These are phyloP conservation scores for Epinotia bilunana DNA, from an alignment of 2,888 invertebrate species.

Conservation along the genomic window DNA sequence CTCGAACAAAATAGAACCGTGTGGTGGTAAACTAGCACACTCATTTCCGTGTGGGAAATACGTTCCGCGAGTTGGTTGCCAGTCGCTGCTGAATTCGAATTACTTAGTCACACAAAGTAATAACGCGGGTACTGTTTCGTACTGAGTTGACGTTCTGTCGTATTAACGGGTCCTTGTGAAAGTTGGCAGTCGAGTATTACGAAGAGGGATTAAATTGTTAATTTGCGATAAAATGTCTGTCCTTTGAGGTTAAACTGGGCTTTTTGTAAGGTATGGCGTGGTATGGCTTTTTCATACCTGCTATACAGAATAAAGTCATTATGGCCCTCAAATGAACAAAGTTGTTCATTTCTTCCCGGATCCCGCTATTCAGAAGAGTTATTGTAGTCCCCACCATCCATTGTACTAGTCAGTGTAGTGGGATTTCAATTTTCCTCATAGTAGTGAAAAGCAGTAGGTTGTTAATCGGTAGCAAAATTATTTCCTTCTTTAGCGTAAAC, in stretches of 20 bases:
- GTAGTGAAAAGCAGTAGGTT: too few species aligned
- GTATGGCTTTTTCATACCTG: neutral
- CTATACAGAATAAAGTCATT: too few species aligned
- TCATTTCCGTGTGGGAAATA: conserved; percentile 43
- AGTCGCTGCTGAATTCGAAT: conserved; percentile 35
- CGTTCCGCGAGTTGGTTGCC: conserved; percentile 27
- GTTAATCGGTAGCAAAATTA: too few species aligned
- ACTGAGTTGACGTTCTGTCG: conserved; percentile 53
- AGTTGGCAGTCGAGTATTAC: conserved; percentile 40
- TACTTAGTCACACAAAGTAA: conserved; percentile 50
- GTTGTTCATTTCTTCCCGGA: too few species aligned
- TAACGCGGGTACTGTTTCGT: conserved; percentile 49
- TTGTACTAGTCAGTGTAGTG: too few species aligned
- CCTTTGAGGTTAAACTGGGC: conserved; percentile 13
- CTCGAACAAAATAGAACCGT: conserved; percentile 52
- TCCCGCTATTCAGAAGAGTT: too few species aligned
- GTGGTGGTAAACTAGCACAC: conserved; percentile 48
- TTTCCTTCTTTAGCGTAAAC: too few species aligned
- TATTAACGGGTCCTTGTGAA: conserved; percentile 50
- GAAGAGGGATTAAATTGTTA: conserved; percentile 27
- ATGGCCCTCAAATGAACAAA: too few species aligned
- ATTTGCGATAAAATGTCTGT: conserved; percentile 22
- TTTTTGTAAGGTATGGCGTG: neutral
- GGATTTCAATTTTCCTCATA: too few species aligned
- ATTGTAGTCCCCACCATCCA: too few species aligned